Evolutionary conservation across 2,888 invertebrate genomes (phyloP).

Genomic region (Copidosoma aretas): DNA sequence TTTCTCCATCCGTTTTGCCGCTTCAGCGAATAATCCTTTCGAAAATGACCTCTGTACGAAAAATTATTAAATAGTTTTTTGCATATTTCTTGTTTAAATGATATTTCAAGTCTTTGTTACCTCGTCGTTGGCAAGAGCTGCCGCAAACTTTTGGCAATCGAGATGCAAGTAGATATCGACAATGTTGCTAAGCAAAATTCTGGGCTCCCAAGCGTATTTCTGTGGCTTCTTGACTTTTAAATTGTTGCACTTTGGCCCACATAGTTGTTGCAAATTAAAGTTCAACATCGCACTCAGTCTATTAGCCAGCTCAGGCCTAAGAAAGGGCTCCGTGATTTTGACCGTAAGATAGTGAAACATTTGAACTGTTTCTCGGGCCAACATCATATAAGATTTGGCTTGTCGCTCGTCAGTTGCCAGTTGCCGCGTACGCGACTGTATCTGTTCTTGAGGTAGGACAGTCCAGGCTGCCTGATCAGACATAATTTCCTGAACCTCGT

Average conservation of each 20-base stretch:
- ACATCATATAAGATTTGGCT: constrained; percentile 87
- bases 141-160: constrained; percentile 88
- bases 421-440: constrained; percentile 79
- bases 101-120: constrained; percentile 62
- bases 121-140: constrained; percentile 95
- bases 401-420: constrained; percentile 84
- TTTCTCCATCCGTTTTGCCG: constrained; percentile 81
- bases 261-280: constrained; percentile 95
- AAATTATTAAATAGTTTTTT: neutral
- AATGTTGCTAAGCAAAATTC: constrained; percentile 86
- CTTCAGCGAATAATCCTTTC: constrained; percentile 90
- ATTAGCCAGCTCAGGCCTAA: constrained; percentile 91
- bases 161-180: constrained; percentile 97
- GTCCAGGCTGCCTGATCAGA: constrained; percentile 74
- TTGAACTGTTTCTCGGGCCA: constrained; percentile 95
- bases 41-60: constrained; percentile 84
- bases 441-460: constrained; percentile 71
- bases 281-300: constrained; percentile 97
- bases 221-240: constrained; percentile 91
- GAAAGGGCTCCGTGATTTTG: constrained; percentile 93
- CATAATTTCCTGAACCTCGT: constrained; percentile 87
- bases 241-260: constrained; percentile 94
- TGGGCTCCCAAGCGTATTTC: constrained; percentile 97
- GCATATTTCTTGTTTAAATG: neutral
- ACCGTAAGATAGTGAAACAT: constrained; percentile 97